These are phyloP conservation scores for human (Homo sapiens) DNA, from an alignment of 2,113 vertebrate genomes.

Conservation along the genomic window GRCh38 chr1:207786501-207787000, in stretches of 20 bases:
- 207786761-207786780: background rate
- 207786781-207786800: conserved; percentile 31
- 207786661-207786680: conserved; percentile 24
- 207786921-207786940: conserved; percentile 13
- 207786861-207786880: background rate
- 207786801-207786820: background rate
- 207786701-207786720: conserved; percentile 2
- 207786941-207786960: conserved; percentile 13
- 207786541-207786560: background rate
- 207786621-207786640: background rate
- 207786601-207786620: conserved; percentile 30
- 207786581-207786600: background rate
- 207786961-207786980: background rate
- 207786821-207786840: background rate
- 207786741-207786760: background rate
- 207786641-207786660: background rate
- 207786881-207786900: background rate
- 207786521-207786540: conserved; percentile 10
- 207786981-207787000: background rate
- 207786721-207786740: background rate
- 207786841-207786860: background rate
- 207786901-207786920: background rate
- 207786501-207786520: background rate
- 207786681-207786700: background rate
- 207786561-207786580: background rate